These are phyloP conservation scores for Trichoplusia ni DNA, from an alignment of 1,140 invertebrate species.

Conservation along the genomic window DNA sequence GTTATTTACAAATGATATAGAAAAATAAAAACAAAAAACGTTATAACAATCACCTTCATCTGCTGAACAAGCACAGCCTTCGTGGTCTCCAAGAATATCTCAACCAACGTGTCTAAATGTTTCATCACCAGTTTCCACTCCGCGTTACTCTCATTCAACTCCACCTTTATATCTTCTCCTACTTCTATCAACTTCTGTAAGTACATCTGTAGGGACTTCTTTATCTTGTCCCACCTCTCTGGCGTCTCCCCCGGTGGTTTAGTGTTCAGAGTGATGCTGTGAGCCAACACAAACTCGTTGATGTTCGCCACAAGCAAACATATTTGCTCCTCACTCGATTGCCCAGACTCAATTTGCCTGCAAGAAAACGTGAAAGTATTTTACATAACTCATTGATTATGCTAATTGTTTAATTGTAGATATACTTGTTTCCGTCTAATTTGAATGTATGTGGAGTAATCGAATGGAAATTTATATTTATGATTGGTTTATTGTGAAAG, in stretches of 20 bases:
- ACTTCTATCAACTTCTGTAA: conserved; percentile 77
- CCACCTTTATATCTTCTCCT: conserved; percentile 76
- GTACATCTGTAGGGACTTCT: conserved; percentile 74
- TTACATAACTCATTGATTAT: neutral
- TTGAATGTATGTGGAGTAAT: neutral
- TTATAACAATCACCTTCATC: conserved; percentile 70
- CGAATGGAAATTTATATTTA: neutral
- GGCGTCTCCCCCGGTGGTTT: conserved; percentile 79
- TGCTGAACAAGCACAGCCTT: conserved; percentile 79
- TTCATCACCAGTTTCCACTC: conserved; percentile 70
- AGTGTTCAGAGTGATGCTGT: conserved; percentile 80
- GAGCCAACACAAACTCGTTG: conserved; percentile 78
- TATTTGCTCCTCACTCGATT: conserved; percentile 69
- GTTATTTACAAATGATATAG: too few relatives aligned
- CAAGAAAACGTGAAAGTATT: conserved; percentile 35
- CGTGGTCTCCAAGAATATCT: conserved; percentile 78
- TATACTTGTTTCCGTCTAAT: neutral
- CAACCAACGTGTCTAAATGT: conserved; percentile 72
- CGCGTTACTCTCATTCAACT: conserved; percentile 72
- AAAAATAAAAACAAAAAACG: neutral
- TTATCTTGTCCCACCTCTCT: conserved; percentile 80
- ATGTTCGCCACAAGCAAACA: conserved; percentile 77
- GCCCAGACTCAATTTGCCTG: conserved; percentile 70
- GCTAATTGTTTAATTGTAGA: conserved; percentile 3
- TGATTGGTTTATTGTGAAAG: neutral